A percentile compares a stretch with the other conserved stretches of the same genome.
These are phyloP conservation scores for Dromococcyx pavoninus DNA, from an alignment of 2,797 vertebrate genomes.

Conservation along the genomic window DNA sequence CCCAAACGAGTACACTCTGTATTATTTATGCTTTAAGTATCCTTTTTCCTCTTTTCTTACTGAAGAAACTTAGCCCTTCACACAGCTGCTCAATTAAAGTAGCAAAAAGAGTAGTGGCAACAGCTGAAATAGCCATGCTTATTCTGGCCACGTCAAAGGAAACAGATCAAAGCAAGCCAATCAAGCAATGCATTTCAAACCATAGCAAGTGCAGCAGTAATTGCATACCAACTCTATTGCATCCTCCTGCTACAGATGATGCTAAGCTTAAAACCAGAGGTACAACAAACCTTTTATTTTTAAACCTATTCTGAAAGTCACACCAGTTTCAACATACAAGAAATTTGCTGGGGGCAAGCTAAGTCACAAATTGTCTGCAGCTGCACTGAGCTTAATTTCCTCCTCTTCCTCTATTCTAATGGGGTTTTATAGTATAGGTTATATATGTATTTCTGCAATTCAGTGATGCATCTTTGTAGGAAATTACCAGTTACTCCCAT, in stretches of 20 bases:
- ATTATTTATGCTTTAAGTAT: neutral
- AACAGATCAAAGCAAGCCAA: neutral
- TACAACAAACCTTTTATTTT: neutral
- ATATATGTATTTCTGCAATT: neutral
- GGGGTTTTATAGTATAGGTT: neutral
- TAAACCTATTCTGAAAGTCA: neutral
- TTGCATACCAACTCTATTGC: rapidly evolving
- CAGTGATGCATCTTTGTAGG: neutral
- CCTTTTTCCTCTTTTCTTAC: neutral
- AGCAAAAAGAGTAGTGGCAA: neutral
- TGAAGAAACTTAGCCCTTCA: neutral
- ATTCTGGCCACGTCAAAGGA: neutral
- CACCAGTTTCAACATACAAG: neutral
- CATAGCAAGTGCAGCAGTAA: neutral
- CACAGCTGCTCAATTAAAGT: neutral
- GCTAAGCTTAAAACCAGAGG: neutral
- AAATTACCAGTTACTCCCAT: neutral
- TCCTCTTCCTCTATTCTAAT: neutral
- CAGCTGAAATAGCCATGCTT: neutral
- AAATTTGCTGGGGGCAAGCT: neutral
- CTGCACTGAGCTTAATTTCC: neutral
- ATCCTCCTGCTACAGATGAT: neutral
- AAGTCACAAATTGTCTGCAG: neutral
- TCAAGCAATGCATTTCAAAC: neutral
- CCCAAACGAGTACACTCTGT: neutral